Percentiles rank a stretch among this genome's conserved stretches.
Evolutionary conservation across 1,140 invertebrate species (phyloP).

Genomic region (Agrilus planipennis): DNA sequence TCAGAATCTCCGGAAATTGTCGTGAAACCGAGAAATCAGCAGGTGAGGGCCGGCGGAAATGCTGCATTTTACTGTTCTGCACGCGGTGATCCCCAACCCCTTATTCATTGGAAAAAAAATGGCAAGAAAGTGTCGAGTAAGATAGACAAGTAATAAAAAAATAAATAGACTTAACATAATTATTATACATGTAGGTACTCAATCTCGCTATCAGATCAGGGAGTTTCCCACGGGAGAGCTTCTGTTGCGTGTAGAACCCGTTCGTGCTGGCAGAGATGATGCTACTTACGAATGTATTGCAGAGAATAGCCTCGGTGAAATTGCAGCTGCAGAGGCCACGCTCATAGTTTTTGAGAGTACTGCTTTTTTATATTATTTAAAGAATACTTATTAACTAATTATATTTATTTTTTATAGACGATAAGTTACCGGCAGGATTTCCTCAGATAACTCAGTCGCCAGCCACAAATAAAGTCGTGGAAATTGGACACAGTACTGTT

Average conservation of each 20-base stretch:
- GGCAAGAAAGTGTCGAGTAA: constrained; percentile 71
- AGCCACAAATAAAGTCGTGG: constrained; percentile 79
- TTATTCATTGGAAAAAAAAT: constrained; percentile 85
- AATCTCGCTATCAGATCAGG: constrained; percentile 60
- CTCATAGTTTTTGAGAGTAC: constrained; percentile 82
- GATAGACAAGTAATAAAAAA: too few species aligned
- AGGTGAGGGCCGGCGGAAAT: constrained; percentile 75
- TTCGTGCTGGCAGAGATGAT: constrained; percentile 69
- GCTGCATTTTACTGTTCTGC: constrained; percentile 93
- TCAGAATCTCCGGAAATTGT: constrained; percentile 86
- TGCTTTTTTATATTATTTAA: too few species aligned
- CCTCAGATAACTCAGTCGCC: constrained; percentile 77
- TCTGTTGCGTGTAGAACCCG: constrained; percentile 85
- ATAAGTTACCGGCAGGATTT: constrained; percentile 80
- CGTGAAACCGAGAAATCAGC: constrained; percentile 71
- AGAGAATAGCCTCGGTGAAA: constrained; percentile 91
- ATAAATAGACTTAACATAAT: too few species aligned
- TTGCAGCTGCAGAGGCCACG: constrained; percentile 75
- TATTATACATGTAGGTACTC: constrained; percentile 42
- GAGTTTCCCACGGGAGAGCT: constrained; percentile 59
- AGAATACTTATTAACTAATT: background rate
- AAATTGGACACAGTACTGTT: constrained; percentile 84
- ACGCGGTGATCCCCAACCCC: constrained; percentile 77
- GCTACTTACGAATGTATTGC: constrained; percentile 91
- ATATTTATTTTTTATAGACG: constrained; percentile 50